Evolutionary conservation across 2,888 invertebrate species (phyloP), one percentile per base, ranked within the genome.

Genomic region (Clistopyga incitator): DNA sequence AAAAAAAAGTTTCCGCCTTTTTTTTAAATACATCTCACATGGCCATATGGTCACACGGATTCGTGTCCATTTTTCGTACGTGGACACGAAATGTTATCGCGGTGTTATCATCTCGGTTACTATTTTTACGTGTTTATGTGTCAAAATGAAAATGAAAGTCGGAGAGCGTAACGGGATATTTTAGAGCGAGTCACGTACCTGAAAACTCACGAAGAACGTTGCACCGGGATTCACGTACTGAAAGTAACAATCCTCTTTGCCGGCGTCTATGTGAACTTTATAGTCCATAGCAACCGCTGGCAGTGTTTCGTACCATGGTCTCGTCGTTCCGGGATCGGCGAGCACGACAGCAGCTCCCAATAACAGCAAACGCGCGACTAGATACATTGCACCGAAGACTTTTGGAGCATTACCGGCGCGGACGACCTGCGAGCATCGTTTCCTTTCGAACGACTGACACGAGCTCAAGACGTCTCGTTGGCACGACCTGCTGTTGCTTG

Each of bases 201-300:
- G 98, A 94, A 98, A 98, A 88, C 98, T 98, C 84, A 98, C 97
- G 94, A 98, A 98, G 92, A 99, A 97, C 82, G 98, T 98, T 25
- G 98, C 98, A 75, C 98, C 98, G 78, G 97, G 96, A 90, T 98
- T 97, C 81, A 98, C 98, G 94, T 97, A 98, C 94, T 99, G 98
- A 93, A 96, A 98, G 94, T 98, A 99, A 94, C 99, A 99, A 91
- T 99, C 98, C 94, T 98, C 98, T 92, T 96, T 96, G 79, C 98
- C 98, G n/a, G 98, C 97, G 90, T 98, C 98, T 85, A 99, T 96
- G 93, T 98, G 97, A 47, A 99, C 97, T 94, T 98, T 98, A 92
- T 99, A 99, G 92, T 98, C 98, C 97, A 98, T 98, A 1, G 98
- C 97, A 45, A 98, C 98, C 11, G 98, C 98, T 13, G 98, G 98